These are phyloP conservation scores for Spodoptera littoralis DNA, from an alignment of 2,888 invertebrate species.

Conservation along the genomic window DNA sequence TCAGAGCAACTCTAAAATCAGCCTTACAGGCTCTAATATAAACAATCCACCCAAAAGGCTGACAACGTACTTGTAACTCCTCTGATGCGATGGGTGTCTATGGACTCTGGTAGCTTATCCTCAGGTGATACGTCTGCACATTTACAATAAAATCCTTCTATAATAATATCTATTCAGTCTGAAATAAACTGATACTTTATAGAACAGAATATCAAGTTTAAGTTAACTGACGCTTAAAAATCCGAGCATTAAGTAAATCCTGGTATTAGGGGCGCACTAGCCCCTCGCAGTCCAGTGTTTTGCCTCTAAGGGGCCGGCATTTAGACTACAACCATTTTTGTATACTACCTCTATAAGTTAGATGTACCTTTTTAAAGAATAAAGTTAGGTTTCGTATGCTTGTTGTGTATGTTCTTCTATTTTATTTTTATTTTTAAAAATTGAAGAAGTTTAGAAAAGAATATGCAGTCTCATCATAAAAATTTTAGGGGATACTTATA, in stretches of 20 bases:
- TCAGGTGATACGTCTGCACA: background rate
- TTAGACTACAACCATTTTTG: slow-evolving; percentile 4
- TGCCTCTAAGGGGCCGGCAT: slow-evolving; percentile 20
- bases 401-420: no score
- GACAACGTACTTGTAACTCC: no score
- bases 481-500: no score
- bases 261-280: slow-evolving; percentile 37
- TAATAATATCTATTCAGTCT: background rate
- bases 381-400: no score
- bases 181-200: slow-evolving; percentile 13
- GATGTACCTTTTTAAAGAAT: background rate
- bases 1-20: no score
- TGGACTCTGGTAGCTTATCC: background rate
- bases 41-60: no score
- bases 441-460: no score
- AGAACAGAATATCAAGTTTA: slow-evolving; percentile 21
- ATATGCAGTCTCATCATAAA: no score
- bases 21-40: no score
- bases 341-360: background rate
- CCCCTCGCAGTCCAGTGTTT: slow-evolving; percentile 29
- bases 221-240: slow-evolving; percentile 42
- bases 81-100: no score
- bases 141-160: background rate
- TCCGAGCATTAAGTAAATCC: slow-evolving; percentile 46
- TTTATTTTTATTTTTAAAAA: no score